A percentile compares a stretch with the other conserved stretches of the same genome.
These are phyloP conservation scores for Zhuqinia jingwanae DNA, from an alignment of 2,888 invertebrate genomes.

Conservation along the genomic window DNA sequence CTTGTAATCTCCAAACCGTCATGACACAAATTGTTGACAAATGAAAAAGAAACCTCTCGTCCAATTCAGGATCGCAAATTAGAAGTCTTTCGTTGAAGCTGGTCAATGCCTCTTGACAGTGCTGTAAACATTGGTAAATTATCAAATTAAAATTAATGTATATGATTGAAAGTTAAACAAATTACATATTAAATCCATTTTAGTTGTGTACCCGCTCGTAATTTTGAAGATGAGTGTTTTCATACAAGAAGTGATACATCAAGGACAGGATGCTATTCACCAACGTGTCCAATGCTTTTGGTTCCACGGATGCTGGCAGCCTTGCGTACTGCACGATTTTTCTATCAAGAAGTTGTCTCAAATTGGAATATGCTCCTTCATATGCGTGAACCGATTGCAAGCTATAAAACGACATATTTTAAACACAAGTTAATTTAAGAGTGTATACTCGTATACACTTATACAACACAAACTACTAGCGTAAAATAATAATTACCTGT, in stretches of 20 bases:
- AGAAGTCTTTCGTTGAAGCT: slow-evolving; percentile 75
- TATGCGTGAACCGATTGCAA: slow-evolving; percentile 72
- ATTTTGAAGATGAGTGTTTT: slow-evolving; percentile 70
- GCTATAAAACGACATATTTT: slow-evolving; percentile 46
- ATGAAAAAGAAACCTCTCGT: slow-evolving; percentile 75
- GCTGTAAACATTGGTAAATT: slow-evolving; percentile 32
- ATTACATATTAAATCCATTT: too few species aligned
- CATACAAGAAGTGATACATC: slow-evolving; percentile 75
- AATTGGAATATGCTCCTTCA: slow-evolving; percentile 75
- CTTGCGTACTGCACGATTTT: slow-evolving; percentile 75
- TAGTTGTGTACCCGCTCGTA: slow-evolving; percentile 77
- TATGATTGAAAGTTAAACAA: not conserved
- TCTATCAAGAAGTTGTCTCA: slow-evolving; percentile 72
- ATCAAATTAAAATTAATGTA: not conserved
- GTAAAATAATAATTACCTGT: slow-evolving; percentile 70
- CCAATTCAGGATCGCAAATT: slow-evolving; percentile 74
- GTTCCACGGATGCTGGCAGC: slow-evolving; percentile 73
- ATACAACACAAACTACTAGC: too few species aligned
- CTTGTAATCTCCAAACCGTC: slow-evolving; percentile 75
- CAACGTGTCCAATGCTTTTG: slow-evolving; percentile 75
- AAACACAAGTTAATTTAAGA: too few species aligned
- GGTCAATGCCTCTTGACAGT: slow-evolving; percentile 73
- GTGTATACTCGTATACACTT: too few species aligned
- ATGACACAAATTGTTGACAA: slow-evolving; percentile 74
- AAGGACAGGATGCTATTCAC: slow-evolving; percentile 71